Conservation (phyloP, 2,797 vertebrate species). For the Pygocentrus nattereri region DNA sequence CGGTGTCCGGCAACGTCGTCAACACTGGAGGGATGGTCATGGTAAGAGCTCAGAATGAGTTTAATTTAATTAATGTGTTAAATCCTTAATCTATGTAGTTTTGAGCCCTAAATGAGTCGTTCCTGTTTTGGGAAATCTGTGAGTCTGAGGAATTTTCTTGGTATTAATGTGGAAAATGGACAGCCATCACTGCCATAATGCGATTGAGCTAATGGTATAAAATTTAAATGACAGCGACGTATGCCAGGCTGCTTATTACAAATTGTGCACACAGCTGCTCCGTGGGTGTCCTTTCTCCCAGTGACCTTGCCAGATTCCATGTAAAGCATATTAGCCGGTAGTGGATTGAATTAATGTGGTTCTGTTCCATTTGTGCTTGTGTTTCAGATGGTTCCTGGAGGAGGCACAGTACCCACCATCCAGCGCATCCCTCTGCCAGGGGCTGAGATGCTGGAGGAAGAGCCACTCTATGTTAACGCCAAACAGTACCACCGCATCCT, state of each 20-base stretch:
- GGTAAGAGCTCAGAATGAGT: conserved; percentile 79
- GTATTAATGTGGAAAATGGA: neutral
- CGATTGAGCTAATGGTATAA: conserved; percentile 2
- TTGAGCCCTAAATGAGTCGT: neutral
- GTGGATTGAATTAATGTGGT: conserved; percentile 7
- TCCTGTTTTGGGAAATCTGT: neutral
- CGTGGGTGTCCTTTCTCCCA: conserved; percentile 37
- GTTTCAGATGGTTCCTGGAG: conserved; percentile 93
- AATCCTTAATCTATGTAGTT: neutral
- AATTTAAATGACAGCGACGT: conserved; percentile 11
- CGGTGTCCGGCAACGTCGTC: conserved; percentile 95
- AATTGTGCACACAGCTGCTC: conserved; percentile 43
- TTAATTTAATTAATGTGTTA: neutral
- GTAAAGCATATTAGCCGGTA: conserved; percentile 13
- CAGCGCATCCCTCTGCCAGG: conserved; percentile 94
- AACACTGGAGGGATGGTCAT: conserved; percentile 99
- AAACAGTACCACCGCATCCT: conserved; percentile 89
- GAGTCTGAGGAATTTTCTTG: neutral
- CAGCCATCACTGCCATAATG: neutral
- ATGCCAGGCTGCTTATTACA: conserved; percentile 16
- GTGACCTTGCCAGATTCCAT: conserved; percentile 1
- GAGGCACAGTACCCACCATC: conserved; percentile 90
- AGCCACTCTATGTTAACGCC: conserved; percentile 90
- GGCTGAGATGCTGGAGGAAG: conserved; percentile 97
- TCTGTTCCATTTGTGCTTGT: conserved; percentile 30